Conservation (phyloP, 1,140 invertebrate genomes). For the Polypedilum vanderplanki region DNA sequence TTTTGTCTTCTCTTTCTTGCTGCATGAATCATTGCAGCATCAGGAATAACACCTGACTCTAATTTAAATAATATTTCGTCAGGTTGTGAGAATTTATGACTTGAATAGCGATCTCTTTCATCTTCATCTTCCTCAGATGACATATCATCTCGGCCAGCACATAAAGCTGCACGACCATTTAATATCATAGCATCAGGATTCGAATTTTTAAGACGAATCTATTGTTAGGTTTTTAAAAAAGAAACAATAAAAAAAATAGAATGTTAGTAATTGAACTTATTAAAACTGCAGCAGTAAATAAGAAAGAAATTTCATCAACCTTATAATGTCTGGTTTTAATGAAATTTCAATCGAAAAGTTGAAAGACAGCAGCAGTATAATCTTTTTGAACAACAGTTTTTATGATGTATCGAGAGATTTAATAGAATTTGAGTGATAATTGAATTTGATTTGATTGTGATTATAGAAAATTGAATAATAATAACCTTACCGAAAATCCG, state of each 20-base stretch:
- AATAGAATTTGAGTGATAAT: background rate
- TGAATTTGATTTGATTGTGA: background rate
- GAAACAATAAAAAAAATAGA: conserved; percentile 31
- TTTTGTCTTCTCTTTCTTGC: conserved; percentile 86
- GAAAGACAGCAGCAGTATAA: too few species aligned
- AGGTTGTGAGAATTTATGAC: conserved; percentile 55
- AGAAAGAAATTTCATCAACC: too few species aligned
- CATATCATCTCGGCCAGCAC: conserved; percentile 66
- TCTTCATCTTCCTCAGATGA: conserved; percentile 60
- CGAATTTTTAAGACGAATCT: conserved; percentile 53
- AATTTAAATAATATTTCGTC: conserved; percentile 63
- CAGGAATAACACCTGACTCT: conserved; percentile 85
- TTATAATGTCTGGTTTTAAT: too few species aligned
- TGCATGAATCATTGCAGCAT: conserved; percentile 93
- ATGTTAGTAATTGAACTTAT: background rate
- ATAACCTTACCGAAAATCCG: conserved; percentile 25
- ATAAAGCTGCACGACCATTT: conserved; percentile 70
- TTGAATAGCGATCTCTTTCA: conserved; percentile 37
- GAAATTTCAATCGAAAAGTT: too few species aligned
- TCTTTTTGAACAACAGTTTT: too few species aligned
- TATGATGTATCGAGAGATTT: too few species aligned
- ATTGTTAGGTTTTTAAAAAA: conserved; percentile 31
- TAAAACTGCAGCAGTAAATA: too few species aligned
- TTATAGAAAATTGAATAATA: conserved; percentile 27
- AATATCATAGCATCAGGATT: conserved; percentile 51